Evolutionary conservation across 2,888 invertebrate genomes (phyloP), one percentile per base, ranked within the genome.

Genomic region (Colostygia pectinataria): DNA sequence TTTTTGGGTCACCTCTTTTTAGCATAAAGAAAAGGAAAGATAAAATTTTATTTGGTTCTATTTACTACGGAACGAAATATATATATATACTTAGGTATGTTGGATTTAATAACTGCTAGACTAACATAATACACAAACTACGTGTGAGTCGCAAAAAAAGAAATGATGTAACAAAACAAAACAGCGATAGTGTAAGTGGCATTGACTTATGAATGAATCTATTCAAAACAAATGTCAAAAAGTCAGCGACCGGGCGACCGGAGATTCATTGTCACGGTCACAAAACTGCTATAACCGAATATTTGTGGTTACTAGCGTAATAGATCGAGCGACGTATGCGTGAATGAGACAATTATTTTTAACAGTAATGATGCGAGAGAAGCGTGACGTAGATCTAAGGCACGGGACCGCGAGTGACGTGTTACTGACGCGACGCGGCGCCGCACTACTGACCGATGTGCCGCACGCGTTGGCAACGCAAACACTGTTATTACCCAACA

Each of bases 321-420:
- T 85, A 78, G 71, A 71, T 72, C n/a, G 53, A 66, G 71, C 77
- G 77, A 75, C 77, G 71, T 65, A 65, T 80, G 83, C 83, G 67
- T 87, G 87, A 88, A 88, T 87, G 87, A 82, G 85, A 84, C 79
- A 85, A 86, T 86, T 88, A 88, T 87, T 86, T 89, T 85, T 83
- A 81, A 82, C 69, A 76, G 76, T 78, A 80, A 82, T 76, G 77
- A 77, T 69, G 59, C 68, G 68, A 60, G 64, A 67, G 70, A 44
- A 15, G 63, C 57, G 64, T 72, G 70, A 68, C 69, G 71, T 68
- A 61, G 27, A 28, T 8, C 13, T 55, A 55, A 58, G 49, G 48
- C 48, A 47, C 44, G 59, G 63, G 57, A 59, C 53, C 54, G 59
- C 51, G 53, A 52, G 50, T 68, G 66, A 62, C 65, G 66, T n/a